Evolutionary conservation across 2,888 invertebrate genomes (phyloP), one percentile per base, ranked within the genome.

Genomic region (Lasioglossum calceatum): DNA sequence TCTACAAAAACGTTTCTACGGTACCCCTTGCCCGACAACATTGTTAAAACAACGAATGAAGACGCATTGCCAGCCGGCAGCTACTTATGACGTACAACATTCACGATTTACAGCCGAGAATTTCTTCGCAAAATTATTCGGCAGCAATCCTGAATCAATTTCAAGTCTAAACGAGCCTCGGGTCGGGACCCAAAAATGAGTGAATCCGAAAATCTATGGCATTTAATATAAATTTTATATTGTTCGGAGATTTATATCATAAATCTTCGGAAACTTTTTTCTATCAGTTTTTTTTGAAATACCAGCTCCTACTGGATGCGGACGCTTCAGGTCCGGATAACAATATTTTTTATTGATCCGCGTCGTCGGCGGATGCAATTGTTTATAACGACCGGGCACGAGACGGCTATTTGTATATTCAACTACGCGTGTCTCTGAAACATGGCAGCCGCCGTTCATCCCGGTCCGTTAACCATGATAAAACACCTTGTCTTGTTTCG

Each of bases 401-500:
- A 10, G 54, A 10, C 23, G 58, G 10, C 10, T 10, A 58, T 58
- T 58, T 58, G 58, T 58, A 64, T 32, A 64, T 64, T 16, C 32
- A 64, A 32, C 32, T 39, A 36, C 67, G 32, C 36, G 67, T 67
- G 67, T 36, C 67, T 39, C 14, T 19, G 27, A 12, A 19, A 39
- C 12, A 58, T 70, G 39, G 16, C 50, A 50, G 19, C 12, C 71
- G 32, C 76, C 44, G 36, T 84, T n/a, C 23, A 44, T 32, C 27
- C n/a, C 2, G 77, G 71, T 19, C 36, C 64, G 67, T 73, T 74
- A 74, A 14, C 73, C n/a, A 58, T 61, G 44, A n/a, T 54, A 79
- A 81, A 74, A 19, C 27, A 10, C 2, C 32, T 58, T 58, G 27
- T 76, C 27, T 36, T 36, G 73, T 82, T 78, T 39, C 82, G 16